These are phyloP conservation scores for Philaethria dido DNA, from an alignment of 2,888 invertebrate genomes.

Conservation along the genomic window DNA sequence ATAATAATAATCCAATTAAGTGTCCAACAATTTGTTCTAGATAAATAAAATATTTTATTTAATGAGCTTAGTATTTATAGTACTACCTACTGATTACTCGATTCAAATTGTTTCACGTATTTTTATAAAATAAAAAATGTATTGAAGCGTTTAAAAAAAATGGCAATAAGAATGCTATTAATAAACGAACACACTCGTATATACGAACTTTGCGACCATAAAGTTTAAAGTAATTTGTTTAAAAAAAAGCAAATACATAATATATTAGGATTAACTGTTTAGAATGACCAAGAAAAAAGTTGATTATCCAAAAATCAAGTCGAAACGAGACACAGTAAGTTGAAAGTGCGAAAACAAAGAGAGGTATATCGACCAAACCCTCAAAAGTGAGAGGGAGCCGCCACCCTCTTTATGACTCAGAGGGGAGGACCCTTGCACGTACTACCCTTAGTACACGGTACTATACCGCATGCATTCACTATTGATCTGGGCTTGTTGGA, in stretches of 20 bases:
- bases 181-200: too few relatives aligned
- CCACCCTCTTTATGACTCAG: conserved; percentile 83
- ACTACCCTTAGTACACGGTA: conserved; percentile 62
- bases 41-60: not conserved
- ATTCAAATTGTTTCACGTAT: not conserved
- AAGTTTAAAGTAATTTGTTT: not conserved
- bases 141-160: too few relatives aligned
- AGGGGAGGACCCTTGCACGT: conserved; percentile 81
- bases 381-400: conserved; percentile 79
- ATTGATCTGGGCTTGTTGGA: conserved; percentile 61
- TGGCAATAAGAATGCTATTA: too few relatives aligned
- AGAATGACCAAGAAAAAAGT: conserved; percentile 35
- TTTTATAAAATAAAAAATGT: too few relatives aligned
- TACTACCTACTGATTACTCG: not conserved
- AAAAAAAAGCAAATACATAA: not conserved
- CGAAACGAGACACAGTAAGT: conserved; percentile 49
- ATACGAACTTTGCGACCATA: too few relatives aligned
- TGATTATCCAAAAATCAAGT: conserved; percentile 39
- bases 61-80: not conserved
- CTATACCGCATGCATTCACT: conserved; percentile 66
- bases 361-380: conserved; percentile 81
- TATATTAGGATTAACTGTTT: conserved; percentile 2
- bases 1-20: too few relatives aligned
- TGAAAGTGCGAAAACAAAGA: conserved; percentile 78
- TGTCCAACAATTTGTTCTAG: too few relatives aligned